These are phyloP conservation scores for Alethe diademata DNA, from an alignment of 2,113 vertebrate genomes.

Conservation along the genomic window DNA sequence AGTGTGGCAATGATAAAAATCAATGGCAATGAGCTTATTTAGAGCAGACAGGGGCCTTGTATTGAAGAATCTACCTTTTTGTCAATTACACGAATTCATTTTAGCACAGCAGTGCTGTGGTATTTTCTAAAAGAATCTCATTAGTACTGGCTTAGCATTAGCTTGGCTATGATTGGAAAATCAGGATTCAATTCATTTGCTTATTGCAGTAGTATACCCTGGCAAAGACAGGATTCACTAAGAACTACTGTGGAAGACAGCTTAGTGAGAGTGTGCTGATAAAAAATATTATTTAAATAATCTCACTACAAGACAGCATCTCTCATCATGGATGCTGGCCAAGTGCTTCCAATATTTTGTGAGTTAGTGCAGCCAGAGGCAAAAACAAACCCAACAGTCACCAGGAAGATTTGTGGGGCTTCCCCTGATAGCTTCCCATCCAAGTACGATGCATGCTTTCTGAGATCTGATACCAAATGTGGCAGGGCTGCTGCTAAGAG, in stretches of 20 bases:
- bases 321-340: constrained; percentile 51
- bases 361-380: constrained; percentile 55
- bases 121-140: neutral
- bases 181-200: neutral
- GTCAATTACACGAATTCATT: neutral
- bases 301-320: neutral
- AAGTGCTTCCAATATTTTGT: constrained; percentile 37
- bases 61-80: neutral
- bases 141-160: neutral
- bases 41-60: neutral
- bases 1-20: neutral
- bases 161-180: neutral
- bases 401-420: constrained; percentile 27
- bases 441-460: neutral
- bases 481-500: constrained; percentile 45
- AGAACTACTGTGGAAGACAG: neutral
- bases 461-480: constrained; percentile 59
- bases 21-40: neutral
- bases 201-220: neutral
- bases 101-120: neutral
- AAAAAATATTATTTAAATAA: constrained; percentile 32
- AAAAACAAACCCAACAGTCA: constrained; percentile 56
- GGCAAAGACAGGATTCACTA: neutral
- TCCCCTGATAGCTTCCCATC: constrained; percentile 53
- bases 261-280: neutral